Base-by-base conservation (phyloP, 2,113 vertebrate genomes). In the Strigops habroptila region DNA sequence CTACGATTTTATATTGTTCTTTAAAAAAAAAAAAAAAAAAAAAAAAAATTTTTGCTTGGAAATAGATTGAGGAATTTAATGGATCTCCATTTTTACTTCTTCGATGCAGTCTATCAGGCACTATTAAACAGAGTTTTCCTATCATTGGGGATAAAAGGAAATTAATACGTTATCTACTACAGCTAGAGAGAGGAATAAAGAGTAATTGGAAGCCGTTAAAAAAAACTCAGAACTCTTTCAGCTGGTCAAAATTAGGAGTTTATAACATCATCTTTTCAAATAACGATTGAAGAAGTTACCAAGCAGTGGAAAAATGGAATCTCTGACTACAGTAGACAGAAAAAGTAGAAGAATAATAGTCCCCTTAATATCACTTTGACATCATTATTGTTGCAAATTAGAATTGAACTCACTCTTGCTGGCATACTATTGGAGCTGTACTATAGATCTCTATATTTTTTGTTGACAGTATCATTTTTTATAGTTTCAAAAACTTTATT, bases 181-280 rank as follows among this genome's bases (percentile, higher is more conserved):
- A 55, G 59, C 19, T 78, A 53, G 31, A 75, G 19, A 91, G 35
- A 43, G 1, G 46, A 94, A 95, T 92, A 84, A 92, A 94, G 81
- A 84, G 9, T 70, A 86, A 95, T 78, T 94, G 64, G 46, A 88
- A 82, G 22, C 43, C 81, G 55, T 86, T 87, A 82, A 85, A 94
- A 89, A 67, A 46, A 71, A 1, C 12, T n/a, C 23, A 2, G 18
- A 91, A 75, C 21, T 75, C 18, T 74, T 94, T 93, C 62, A 87
- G 35, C n/a, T 91, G 28, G 37, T 82, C 30, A 95, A 87, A 96
- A 91, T 89, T 90, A 95, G 60, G 67, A 69, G 25, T 89, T 90
- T 89, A 84, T 73, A 95, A 65, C 8, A 77, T 51, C 14, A 55
- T 49, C 30, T 82, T 52, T 94, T 79, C 65, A 84, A 82, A 57